Conservation (phyloP, 2,113 vertebrate species). For the Spheniscus mendiculus region DNA sequence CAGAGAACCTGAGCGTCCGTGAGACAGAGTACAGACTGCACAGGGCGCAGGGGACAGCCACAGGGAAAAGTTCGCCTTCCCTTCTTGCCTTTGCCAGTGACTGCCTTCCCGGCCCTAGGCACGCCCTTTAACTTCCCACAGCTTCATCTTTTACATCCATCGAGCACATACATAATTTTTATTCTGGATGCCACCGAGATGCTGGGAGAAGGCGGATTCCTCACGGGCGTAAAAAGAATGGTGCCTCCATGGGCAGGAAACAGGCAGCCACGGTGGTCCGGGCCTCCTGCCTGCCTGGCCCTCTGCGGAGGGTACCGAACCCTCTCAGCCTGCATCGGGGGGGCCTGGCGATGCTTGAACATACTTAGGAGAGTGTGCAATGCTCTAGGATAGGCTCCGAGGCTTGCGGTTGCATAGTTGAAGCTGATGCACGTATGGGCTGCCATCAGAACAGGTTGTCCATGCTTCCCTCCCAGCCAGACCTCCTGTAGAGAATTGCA, state of each 20-base stretch:
- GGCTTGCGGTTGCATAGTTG: neutral
- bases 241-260: neutral
- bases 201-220: neutral
- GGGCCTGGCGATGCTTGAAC: neutral
- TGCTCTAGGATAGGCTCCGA: neutral
- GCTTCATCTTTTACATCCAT: neutral
- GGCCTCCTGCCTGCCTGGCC: neutral
- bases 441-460: neutral
- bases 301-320: neutral
- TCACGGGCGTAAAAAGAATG: neutral
- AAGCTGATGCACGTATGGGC: neutral
- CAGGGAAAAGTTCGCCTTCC: neutral
- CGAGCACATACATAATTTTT: neutral
- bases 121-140: neutral
- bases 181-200: neutral
- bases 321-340: neutral
- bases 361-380: neutral
- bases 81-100: neutral
- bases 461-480: neutral
- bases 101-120: neutral
- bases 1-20: neutral
- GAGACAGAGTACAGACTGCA: neutral
- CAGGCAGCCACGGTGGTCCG: fast-evolving
- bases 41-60: neutral
- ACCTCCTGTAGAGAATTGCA: neutral